A percentile compares a stretch with the other conserved stretches of the same genome.
Conservation (phyloP, 2,888 invertebrate genomes). For the Catocala fraxini region DNA sequence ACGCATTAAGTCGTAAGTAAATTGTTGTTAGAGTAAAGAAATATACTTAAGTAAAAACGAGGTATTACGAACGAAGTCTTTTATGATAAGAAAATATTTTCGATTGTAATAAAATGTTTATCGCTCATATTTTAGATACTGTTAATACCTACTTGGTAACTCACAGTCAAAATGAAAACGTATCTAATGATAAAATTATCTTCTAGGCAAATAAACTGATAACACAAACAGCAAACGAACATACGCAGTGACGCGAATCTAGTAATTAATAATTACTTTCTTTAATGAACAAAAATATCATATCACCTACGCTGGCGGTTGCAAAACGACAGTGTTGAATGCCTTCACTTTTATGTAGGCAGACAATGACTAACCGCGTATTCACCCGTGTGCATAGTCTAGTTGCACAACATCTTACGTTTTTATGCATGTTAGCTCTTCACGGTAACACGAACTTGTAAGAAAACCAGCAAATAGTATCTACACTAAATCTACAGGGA, state of each 20-base stretch:
- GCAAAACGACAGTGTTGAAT: slow-evolving; percentile 40
- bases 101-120: slow-evolving; percentile 5
- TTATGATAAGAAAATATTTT: slow-evolving; percentile 11
- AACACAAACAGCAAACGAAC: slow-evolving; percentile 46
- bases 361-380: slow-evolving; percentile 47
- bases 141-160: slow-evolving; percentile 8
- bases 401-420: slow-evolving; percentile 38
- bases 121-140: slow-evolving; percentile 15
- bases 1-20: too few species aligned
- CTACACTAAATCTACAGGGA: not conserved
- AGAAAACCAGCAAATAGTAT: slow-evolving; percentile 3
- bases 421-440: slow-evolving; percentile 29
- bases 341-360: slow-evolving; percentile 56
- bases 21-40: too few species aligned
- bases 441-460: slow-evolving; percentile 3
- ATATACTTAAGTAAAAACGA: not conserved
- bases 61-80: not conserved
- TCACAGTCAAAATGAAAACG: slow-evolving; percentile 24
- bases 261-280: slow-evolving; percentile 29
- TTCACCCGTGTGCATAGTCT: slow-evolving; percentile 36
- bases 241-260: slow-evolving; percentile 39
- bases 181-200: slow-evolving; percentile 44
- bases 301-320: slow-evolving; percentile 37
- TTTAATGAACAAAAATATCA: slow-evolving; percentile 25
- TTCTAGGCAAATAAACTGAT: slow-evolving; percentile 48